These are phyloP conservation scores for Haemorhous mexicanus DNA, from an alignment of 2,113 vertebrate genomes.

Conservation along the genomic window DNA sequence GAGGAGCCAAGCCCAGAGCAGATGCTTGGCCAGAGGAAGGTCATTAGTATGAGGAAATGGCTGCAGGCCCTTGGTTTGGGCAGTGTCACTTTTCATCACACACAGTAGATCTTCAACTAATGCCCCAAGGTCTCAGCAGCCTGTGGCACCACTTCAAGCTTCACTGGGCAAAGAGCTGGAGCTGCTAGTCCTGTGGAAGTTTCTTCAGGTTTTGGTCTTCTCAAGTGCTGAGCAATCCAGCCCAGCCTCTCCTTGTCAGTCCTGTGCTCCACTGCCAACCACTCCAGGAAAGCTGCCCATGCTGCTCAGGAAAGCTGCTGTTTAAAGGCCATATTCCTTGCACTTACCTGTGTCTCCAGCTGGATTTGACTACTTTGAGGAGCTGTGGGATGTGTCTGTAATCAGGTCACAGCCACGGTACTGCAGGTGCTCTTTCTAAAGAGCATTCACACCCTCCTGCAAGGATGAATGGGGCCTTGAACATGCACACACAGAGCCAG, in stretches of 20 bases:
- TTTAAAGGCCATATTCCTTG: background rate
- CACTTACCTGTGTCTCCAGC: background rate
- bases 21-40: background rate
- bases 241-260: background rate
- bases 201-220: background rate
- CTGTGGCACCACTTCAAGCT: background rate
- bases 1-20: background rate
- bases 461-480: accelerated
- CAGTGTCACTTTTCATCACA: background rate
- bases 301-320: background rate
- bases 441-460: background rate
- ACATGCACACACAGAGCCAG: background rate
- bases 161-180: background rate
- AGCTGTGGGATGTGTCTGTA: background rate
- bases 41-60: background rate
- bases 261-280: background rate
- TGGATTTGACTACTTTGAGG: accelerated
- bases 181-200: background rate
- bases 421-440: background rate
- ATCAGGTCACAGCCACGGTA: background rate
- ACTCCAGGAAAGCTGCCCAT: background rate
- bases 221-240: background rate
- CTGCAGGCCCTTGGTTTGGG: background rate
- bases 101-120: background rate
- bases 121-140: background rate